phyloP scores from a whole-genome alignment of 1,140 invertebrate species.

The Meloidogyne chitwoodi region DNA sequence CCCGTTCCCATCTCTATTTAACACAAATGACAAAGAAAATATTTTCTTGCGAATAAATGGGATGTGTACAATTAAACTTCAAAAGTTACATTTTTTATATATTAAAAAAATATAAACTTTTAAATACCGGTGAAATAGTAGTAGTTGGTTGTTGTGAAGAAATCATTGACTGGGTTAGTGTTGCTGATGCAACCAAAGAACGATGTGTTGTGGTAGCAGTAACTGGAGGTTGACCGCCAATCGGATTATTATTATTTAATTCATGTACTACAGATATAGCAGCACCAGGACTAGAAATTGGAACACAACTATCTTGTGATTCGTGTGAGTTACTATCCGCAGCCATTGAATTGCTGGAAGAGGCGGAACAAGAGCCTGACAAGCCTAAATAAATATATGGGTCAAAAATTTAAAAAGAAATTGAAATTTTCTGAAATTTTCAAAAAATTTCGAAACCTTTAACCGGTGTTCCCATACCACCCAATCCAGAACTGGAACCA shows the following conservation, averaged over 20 bases:
- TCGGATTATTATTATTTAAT: background rate
- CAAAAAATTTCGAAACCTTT: slow-evolving; percentile 5
- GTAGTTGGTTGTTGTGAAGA: background rate
- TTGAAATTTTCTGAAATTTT: background rate
- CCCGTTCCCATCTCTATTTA: no score
- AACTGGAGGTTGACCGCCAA: background rate
- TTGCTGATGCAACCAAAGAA: slow-evolving; percentile 15
- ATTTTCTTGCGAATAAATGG: no score
- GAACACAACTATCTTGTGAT: slow-evolving; percentile 4
- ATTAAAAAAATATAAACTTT: background rate
- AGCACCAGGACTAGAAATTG: background rate
- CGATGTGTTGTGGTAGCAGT: background rate
- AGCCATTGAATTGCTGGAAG: slow-evolving; percentile 18
- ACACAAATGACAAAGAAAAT: no score
- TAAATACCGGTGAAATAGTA: background rate
- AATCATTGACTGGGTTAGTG: slow-evolving; percentile 19
- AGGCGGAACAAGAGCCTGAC: slow-evolving; percentile 15
- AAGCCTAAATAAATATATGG: slow-evolving; percentile 1
- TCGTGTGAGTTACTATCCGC: slow-evolving; percentile 18
- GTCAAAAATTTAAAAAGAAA: background rate
- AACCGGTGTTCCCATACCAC: slow-evolving; percentile 38
- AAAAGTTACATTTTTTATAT: no score
- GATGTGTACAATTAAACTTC: no score
- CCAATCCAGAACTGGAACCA: slow-evolving; percentile 51
- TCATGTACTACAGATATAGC: background rate